Conservation (phyloP, 2,113 vertebrate species). For the Eulemur rufifrons region DNA sequence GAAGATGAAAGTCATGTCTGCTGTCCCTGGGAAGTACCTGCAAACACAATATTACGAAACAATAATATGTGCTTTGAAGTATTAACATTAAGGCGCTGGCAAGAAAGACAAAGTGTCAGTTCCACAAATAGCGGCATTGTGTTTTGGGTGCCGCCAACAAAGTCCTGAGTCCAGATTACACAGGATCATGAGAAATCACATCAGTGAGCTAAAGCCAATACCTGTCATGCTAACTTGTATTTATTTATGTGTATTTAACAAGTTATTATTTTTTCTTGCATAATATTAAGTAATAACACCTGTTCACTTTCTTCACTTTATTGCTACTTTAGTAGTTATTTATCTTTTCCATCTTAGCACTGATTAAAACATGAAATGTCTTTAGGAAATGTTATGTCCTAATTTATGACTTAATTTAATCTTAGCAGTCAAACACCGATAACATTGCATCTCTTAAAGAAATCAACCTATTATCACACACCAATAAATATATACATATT, state of each 20-base stretch:
- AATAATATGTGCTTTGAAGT: not conserved
- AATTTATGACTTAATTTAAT: slow-evolving; percentile 78
- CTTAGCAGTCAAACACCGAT: slow-evolving; percentile 67
- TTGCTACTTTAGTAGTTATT: slow-evolving; percentile 59
- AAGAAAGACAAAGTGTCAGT: not conserved
- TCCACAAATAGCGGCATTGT: accelerated
- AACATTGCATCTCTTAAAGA: slow-evolving; percentile 72
- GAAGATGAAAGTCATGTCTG: not conserved
- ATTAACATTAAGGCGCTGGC: not conserved
- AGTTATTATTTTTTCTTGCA: slow-evolving; percentile 58
- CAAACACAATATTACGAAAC: not conserved
- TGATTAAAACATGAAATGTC: slow-evolving; percentile 78
- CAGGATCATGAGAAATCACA: not conserved
- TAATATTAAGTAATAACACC: slow-evolving; percentile 62
- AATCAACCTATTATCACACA: slow-evolving; percentile 64
- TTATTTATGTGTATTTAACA: slow-evolving; percentile 25
- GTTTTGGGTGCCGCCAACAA: not conserved
- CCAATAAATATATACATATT: slow-evolving; percentile 46
- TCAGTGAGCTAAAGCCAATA: not conserved
- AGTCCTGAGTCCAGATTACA: not conserved
- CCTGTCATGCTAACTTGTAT: not conserved
- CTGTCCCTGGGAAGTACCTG: not conserved
- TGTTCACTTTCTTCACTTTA: slow-evolving; percentile 33
- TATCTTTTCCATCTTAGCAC: slow-evolving; percentile 58
- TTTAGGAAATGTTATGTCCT: slow-evolving; percentile 73